Evolutionary conservation across 2,888 invertebrate genomes (phyloP).

Genomic region (Thalpophila matura): DNA sequence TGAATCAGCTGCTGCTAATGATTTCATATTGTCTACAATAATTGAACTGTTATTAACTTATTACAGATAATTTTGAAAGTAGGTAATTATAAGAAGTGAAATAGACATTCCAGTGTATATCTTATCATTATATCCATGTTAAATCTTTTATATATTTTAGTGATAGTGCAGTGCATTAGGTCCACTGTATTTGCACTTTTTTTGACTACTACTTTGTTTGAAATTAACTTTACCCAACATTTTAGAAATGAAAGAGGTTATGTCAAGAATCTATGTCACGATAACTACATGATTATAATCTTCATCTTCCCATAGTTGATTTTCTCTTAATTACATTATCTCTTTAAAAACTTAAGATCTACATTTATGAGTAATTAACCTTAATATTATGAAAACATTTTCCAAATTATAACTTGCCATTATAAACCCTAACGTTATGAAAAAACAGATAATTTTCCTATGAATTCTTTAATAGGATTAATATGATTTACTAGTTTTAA

Average conservation of each 20-base stretch:
- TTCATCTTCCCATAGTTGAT: conserved; percentile 9
- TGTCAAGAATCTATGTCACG: conserved; percentile 17
- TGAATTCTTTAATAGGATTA: conserved; percentile 12
- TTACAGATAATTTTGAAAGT: too few relatives aligned
- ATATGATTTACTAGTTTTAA: conserved; percentile 11
- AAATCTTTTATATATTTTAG: too few relatives aligned
- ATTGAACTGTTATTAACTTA: too few relatives aligned
- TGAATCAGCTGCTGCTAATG: background rate
- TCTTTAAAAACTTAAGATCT: conserved; percentile 13
- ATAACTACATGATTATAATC: conserved; percentile 18
- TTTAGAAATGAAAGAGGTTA: background rate
- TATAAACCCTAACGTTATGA: conserved; percentile 5
- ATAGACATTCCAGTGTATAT: too few relatives aligned
- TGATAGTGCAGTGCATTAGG: too few relatives aligned
- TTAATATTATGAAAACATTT: conserved; percentile 18
- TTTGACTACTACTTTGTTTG: background rate
- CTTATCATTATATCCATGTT: too few relatives aligned
- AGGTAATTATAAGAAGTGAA: too few relatives aligned
- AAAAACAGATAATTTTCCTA: background rate
- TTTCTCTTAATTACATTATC: conserved; percentile 24
- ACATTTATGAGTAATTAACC: conserved; percentile 29
- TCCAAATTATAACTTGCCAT: background rate
- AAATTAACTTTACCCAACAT: background rate
- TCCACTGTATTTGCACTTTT: background rate
- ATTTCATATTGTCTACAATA: background rate